Percentiles rank a stretch among this genome's conserved stretches.
Evolutionary conservation across 1,140 invertebrate genomes (phyloP).

Genomic region (Pseudoatta argentina): DNA sequence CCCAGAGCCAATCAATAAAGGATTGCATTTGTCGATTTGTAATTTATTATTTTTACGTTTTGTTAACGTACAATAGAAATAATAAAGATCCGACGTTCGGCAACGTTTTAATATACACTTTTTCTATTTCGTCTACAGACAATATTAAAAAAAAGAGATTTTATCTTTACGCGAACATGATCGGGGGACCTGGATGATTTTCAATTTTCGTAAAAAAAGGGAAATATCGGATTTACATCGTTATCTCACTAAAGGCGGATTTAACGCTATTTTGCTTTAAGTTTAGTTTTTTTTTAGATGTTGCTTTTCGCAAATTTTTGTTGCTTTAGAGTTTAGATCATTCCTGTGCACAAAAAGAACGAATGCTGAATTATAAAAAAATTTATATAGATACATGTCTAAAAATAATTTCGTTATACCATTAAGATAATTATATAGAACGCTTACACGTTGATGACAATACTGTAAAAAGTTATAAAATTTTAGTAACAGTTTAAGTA

Average conservation of each 20-base stretch:
- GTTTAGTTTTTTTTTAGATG: neutral
- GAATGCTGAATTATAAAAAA: too few species aligned
- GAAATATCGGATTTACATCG: neutral
- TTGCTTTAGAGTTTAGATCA: neutral
- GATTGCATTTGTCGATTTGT: neutral
- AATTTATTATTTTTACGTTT: slow-evolving; percentile 8
- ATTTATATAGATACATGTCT: too few species aligned
- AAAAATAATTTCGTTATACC: too few species aligned
- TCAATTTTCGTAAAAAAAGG: slow-evolving; percentile 2
- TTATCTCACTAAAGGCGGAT: neutral
- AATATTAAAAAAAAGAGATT: neutral
- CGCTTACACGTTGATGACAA: too few species aligned
- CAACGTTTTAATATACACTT: neutral
- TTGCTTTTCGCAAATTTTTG: neutral
- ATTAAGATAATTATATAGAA: too few species aligned
- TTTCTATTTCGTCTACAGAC: neutral
- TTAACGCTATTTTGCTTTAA: neutral
- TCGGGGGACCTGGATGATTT: neutral
- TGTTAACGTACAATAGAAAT: neutral
- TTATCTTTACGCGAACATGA: neutral
- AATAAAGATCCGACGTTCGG: neutral
- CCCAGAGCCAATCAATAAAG: neutral
- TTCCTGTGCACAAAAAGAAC: neutral
- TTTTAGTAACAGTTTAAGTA: too few species aligned
- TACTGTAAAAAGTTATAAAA: too few species aligned